Percentiles rank a stretch among this genome's conserved stretches.
These are phyloP conservation scores for Amblyraja radiata DNA, from an alignment of 2,797 vertebrate species.

Conservation along the genomic window DNA sequence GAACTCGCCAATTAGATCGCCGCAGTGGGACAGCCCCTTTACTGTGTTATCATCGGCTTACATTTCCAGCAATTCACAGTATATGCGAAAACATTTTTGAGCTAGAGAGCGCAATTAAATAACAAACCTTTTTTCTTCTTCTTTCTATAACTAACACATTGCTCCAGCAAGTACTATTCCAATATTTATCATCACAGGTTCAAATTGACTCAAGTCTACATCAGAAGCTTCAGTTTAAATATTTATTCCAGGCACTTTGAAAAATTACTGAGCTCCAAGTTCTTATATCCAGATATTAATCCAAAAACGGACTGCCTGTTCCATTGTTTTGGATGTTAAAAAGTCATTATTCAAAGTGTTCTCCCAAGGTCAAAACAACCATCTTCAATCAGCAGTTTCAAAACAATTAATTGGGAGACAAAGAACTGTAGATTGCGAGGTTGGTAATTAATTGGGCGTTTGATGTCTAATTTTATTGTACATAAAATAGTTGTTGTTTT, in stretches of 20 bases:
- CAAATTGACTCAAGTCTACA: background rate
- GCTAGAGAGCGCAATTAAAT: background rate
- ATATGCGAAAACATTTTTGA: background rate
- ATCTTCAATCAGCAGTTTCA: background rate
- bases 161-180: background rate
- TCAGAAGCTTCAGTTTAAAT: background rate
- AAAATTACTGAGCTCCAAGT: no score
- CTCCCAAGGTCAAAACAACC: background rate
- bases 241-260: background rate
- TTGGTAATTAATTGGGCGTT: background rate
- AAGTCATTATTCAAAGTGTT: background rate
- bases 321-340: background rate
- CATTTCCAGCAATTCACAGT: background rate
- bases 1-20: no score
- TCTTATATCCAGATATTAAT: background rate
- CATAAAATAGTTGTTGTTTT: background rate
- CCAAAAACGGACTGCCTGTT: background rate
- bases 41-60: background rate
- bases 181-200: background rate
- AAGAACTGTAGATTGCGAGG: no score
- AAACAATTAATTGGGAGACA: background rate
- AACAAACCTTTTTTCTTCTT: background rate
- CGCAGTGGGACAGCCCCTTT: no score
- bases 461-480: background rate
- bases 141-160: background rate